phyloP scores from a whole-genome alignment of 2,797 vertebrate genomes.

The Ciconia nigra region DNA sequence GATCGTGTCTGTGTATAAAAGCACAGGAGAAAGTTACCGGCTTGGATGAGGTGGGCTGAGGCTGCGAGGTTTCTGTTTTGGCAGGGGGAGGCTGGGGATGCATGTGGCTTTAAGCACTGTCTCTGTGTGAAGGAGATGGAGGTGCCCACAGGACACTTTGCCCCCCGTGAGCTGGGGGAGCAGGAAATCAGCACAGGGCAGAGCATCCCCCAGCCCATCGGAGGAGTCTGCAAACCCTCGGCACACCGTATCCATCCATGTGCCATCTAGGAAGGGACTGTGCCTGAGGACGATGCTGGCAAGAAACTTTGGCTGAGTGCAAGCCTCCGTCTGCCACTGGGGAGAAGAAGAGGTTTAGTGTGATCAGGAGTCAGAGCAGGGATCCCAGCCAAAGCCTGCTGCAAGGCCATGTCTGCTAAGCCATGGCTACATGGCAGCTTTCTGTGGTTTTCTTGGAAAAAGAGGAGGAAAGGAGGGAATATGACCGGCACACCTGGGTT shows the following conservation, averaged over 20 bases:
- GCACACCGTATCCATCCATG: accelerated
- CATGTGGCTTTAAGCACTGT: not conserved
- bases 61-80: not conserved
- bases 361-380: not conserved
- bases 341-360: not conserved
- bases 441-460: not conserved
- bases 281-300: accelerated
- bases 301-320: not conserved
- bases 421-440: not conserved
- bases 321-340: accelerated
- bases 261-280: not conserved
- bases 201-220: accelerated
- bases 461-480: not conserved
- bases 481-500: not conserved
- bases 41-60: not conserved
- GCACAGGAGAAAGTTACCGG: not conserved
- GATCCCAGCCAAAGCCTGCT: not conserved
- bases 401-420: not conserved
- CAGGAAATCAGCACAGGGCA: not conserved
- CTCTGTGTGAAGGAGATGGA: accelerated
- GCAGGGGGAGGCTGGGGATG: not conserved
- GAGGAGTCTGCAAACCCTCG: not conserved
- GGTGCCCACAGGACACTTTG: not conserved
- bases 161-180: not conserved
- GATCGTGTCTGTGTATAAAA: not conserved